These are phyloP conservation scores for Leptoteleia sp. DNA, from an alignment of 1,140 invertebrate species.

Conservation along the genomic window DNA sequence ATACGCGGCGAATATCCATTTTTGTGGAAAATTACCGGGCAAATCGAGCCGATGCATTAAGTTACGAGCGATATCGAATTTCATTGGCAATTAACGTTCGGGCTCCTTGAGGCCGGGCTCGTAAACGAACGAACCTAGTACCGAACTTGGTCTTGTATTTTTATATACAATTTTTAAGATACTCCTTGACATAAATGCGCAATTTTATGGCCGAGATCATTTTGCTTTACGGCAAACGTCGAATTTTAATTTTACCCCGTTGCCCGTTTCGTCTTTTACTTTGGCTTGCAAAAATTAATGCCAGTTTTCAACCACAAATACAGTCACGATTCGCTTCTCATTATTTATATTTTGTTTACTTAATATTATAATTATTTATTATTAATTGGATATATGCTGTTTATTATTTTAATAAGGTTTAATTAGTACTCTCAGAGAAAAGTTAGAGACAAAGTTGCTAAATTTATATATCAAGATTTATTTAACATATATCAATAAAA, in stretches of 20 bases:
- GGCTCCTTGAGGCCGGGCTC: slow-evolving; percentile 25
- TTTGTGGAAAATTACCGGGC: slow-evolving; percentile 23
- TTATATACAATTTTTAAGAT: slow-evolving; percentile 25
- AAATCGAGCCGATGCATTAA: slow-evolving; percentile 18
- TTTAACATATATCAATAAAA: no score
- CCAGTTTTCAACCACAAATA: no score
- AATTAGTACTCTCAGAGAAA: no score
- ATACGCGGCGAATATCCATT: no score
- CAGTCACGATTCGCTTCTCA: no score
- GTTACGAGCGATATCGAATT: slow-evolving; percentile 59
- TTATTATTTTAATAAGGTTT: no score
- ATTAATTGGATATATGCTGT: no score
- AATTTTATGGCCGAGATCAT: slow-evolving; percentile 2
- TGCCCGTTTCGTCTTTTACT: slow-evolving; percentile 2
- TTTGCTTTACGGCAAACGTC: slow-evolving; percentile 13
- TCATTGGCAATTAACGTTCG: slow-evolving; percentile 66
- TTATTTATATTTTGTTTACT: no score
- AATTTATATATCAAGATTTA: no score
- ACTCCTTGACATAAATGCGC: slow-evolving; percentile 22
- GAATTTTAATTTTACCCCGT: slow-evolving; percentile 16
- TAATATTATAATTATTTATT: no score
- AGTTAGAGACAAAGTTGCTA: no score
- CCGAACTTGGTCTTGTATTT: slow-evolving; percentile 22
- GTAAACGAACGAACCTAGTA: slow-evolving; percentile 40
- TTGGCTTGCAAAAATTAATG: no score